Conservation (phyloP, 2,797 vertebrate species). For the Odontamblyopus lacepedii region DNA sequence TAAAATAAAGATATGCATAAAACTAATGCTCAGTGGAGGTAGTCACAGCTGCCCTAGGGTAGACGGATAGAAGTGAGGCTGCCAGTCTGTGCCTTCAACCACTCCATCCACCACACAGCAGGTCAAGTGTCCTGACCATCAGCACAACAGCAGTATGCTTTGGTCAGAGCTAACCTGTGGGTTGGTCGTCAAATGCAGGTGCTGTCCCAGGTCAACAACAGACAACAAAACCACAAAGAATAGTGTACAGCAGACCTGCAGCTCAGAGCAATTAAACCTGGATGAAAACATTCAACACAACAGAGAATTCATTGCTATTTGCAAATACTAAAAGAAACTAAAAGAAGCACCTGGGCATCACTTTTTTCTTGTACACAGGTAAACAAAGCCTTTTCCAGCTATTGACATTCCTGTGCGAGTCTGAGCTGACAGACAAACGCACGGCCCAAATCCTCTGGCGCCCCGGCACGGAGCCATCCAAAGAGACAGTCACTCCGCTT, state of each 20-base stretch:
- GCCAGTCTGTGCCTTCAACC: too few species aligned
- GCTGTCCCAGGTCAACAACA: not conserved
- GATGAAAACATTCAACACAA: not conserved
- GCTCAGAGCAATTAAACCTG: too few species aligned
- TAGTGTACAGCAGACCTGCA: not conserved
- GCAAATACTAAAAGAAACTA: not conserved
- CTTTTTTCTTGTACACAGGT: not conserved
- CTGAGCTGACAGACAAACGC: constrained; percentile 20
- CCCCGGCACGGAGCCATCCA: constrained; percentile 30
- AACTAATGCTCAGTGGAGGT: not conserved
- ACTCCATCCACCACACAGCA: not conserved
- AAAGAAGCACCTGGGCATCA: not conserved
- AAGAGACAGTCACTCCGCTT: constrained; percentile 3
- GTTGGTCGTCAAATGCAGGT: not conserved
- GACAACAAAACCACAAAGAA: not conserved
- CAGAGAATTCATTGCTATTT: not conserved
- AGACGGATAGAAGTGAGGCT: not conserved
- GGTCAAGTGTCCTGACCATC: not conserved
- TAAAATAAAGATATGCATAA: too few species aligned
- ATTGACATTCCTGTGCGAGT: constrained; percentile 9
- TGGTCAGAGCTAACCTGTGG: not conserved
- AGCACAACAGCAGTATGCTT: not conserved
- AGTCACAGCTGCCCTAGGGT: not conserved
- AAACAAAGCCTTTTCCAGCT: constrained; percentile 2
- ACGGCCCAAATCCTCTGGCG: constrained; percentile 33